Conservation (phyloP, 2,797 vertebrate species). For the Coracias cyanogaster region DNA sequence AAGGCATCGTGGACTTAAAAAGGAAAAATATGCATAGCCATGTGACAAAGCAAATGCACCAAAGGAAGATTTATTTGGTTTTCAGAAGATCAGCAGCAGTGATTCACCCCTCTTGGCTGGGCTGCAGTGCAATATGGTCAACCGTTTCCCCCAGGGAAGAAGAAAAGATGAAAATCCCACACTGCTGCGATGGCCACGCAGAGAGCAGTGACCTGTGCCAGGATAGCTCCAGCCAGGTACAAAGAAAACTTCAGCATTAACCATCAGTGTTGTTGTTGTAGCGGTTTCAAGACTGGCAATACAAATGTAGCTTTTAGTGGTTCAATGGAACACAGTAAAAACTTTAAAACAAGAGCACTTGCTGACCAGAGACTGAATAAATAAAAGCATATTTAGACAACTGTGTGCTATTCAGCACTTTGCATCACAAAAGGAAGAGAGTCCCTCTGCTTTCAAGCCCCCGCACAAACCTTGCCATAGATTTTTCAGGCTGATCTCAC, state of each 20-base stretch:
- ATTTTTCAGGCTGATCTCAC: slow-evolving; percentile 55
- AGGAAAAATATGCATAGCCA: slow-evolving; percentile 8
- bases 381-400: slow-evolving; percentile 64
- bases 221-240: not conserved
- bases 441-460: slow-evolving; percentile 24
- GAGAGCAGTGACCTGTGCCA: not conserved
- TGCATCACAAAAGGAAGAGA: not conserved
- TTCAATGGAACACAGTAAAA: slow-evolving; percentile 14
- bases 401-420: slow-evolving; percentile 32
- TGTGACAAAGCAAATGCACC: slow-evolving; percentile 13
- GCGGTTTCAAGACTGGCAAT: not conserved
- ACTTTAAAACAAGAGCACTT: slow-evolving; percentile 20
- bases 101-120: slow-evolving; percentile 30
- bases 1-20: not conserved
- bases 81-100: slow-evolving; percentile 13
- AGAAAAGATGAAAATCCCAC: not conserved
- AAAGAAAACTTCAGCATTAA: not conserved
- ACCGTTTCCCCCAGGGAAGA: not conserved
- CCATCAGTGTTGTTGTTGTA: not conserved
- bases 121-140: not conserved
- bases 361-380: slow-evolving; percentile 33
- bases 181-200: not conserved
- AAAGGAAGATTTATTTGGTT: not conserved
- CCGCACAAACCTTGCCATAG: not conserved
- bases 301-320: not conserved